A percentile compares a stretch with the other conserved stretches of the same genome.
Conservation (phyloP, 1,140 invertebrate species). For the Cepaea nemoralis region DNA sequence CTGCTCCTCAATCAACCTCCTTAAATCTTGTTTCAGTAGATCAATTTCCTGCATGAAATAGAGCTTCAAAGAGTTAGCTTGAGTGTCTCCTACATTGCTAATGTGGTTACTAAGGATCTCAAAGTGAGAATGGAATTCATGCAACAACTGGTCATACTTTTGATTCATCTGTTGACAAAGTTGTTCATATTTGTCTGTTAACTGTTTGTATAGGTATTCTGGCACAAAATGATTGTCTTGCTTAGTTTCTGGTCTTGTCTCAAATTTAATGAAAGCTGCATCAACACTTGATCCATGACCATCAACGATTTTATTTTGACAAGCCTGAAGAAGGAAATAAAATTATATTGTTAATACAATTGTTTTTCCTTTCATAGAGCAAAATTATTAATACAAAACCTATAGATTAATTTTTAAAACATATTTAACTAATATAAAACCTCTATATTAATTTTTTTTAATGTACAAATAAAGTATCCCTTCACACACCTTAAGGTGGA, state of each 20-base stretch:
- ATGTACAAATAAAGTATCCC: too few species aligned
- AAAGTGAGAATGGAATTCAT: not conserved
- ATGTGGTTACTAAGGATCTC: not conserved
- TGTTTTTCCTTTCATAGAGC: not conserved
- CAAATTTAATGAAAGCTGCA: not conserved
- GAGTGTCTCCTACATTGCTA: not conserved
- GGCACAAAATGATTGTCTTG: not conserved
- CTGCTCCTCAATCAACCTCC: not conserved
- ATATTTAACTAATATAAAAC: too few species aligned
- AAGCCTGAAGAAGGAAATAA: not conserved
- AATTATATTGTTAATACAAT: not conserved
- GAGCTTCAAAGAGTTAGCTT: not conserved
- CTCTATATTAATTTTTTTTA: too few species aligned
- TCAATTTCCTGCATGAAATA: conserved; percentile 10
- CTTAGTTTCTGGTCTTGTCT: not conserved
- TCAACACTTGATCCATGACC: not conserved
- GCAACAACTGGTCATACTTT: not conserved
- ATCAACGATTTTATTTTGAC: not conserved
- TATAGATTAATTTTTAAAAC: too few species aligned
- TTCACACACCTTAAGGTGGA: too few species aligned
- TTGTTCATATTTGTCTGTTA: not conserved
- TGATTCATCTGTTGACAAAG: not conserved
- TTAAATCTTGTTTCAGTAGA: not conserved
- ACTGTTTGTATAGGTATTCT: not conserved
- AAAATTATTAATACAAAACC: too few species aligned